Percentiles rank a stretch among this genome's conserved stretches.
These are phyloP conservation scores for Onychomys torridus DNA, from an alignment of 2,797 vertebrate species.

Conservation along the genomic window DNA sequence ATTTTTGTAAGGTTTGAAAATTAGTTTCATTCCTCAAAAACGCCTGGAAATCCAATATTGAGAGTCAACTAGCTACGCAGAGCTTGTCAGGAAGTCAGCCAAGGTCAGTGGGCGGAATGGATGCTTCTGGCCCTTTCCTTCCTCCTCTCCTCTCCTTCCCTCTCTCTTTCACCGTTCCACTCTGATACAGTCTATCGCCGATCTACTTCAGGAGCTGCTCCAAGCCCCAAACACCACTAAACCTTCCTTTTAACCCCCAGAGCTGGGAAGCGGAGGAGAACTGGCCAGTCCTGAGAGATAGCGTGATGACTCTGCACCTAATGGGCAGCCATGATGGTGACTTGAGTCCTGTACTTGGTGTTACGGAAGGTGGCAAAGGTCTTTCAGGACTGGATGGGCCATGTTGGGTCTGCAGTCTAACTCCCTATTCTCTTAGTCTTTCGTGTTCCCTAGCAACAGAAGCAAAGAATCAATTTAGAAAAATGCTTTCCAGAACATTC, in stretches of 20 bases:
- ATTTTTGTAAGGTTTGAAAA: conserved; percentile 48
- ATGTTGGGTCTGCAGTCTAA: neutral
- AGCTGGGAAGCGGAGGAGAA: neutral
- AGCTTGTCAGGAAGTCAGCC: neutral
- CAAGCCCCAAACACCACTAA: neutral
- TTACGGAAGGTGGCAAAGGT: neutral
- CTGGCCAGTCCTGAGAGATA: neutral
- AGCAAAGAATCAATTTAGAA: conserved; percentile 72
- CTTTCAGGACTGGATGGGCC: neutral
- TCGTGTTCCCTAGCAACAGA: conserved; percentile 72
- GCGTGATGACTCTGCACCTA: too few relatives aligned
- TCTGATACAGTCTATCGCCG: neutral
- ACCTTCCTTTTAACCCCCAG: neutral
- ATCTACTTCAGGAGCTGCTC: neutral
- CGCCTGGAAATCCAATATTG: neutral
- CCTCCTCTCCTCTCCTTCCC: neutral
- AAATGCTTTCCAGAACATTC: conserved; percentile 75
- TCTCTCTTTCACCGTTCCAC: neutral
- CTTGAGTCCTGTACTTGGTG: rapidly evolving
- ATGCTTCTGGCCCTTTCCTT: rapidly evolving
- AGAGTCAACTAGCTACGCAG: neutral
- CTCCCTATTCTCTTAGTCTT: conserved; percentile 47
- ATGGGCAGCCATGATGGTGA: neutral
- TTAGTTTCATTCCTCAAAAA: neutral
- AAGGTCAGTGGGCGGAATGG: neutral